Conservation (phyloP, 2,113 vertebrate species). For the Petroica traversi region DNA sequence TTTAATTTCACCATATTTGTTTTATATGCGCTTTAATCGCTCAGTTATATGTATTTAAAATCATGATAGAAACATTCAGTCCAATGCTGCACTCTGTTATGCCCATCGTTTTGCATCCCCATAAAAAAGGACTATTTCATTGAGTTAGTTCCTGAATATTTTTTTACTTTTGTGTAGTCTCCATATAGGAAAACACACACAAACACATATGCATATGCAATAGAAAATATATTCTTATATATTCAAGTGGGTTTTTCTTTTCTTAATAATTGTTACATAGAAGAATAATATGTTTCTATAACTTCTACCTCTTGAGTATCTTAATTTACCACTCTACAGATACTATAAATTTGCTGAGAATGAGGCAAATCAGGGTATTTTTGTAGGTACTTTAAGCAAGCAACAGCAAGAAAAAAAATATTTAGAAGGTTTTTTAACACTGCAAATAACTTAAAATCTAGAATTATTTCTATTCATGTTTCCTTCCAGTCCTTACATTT, state of each 20-base stretch:
- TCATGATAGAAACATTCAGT: background rate
- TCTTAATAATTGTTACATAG: background rate
- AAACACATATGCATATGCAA: accelerated
- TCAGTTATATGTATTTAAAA: background rate
- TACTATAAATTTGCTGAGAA: background rate
- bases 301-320: background rate
- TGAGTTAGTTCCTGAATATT: background rate
- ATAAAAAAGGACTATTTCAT: background rate
- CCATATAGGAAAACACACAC: background rate
- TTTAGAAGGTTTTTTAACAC: background rate
- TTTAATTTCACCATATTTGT: background rate
- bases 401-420: accelerated
- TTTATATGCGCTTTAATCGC: background rate
- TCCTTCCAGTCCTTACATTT: background rate
- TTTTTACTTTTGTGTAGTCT: background rate
- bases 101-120: background rate
- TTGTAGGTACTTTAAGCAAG: background rate
- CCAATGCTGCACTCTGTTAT: background rate
- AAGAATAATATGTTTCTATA: background rate
- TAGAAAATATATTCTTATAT: background rate
- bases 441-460: background rate
- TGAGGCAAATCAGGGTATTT: background rate
- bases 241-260: background rate
- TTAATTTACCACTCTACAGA: background rate
- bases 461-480: background rate